Evolutionary conservation across 1,140 invertebrate species (phyloP).

Genomic region (Coelopa frigida): DNA sequence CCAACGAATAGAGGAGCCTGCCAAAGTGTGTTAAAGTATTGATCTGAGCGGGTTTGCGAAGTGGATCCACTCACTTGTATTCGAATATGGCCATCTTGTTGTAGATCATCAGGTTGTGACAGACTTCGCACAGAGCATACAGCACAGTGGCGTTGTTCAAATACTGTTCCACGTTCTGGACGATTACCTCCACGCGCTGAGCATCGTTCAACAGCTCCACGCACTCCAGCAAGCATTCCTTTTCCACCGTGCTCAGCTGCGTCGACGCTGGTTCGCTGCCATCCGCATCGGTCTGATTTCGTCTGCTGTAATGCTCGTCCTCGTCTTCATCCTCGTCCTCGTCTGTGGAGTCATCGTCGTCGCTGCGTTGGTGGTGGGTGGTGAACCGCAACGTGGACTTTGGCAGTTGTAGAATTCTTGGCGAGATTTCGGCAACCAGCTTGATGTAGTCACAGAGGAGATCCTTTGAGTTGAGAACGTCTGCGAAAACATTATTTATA

Average conservation of each 20-base stretch:
- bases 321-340: constrained; percentile 42
- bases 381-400: constrained; percentile 27
- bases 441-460: constrained; percentile 28
- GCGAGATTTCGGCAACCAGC: constrained; percentile 46
- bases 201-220: constrained; percentile 60
- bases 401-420: constrained; percentile 35
- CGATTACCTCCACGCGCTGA: constrained; percentile 54
- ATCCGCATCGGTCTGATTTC: too few relatives aligned
- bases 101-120: constrained; percentile 69
- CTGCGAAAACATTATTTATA: too few relatives aligned
- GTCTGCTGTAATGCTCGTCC: constrained; percentile 39
- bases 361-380: constrained; percentile 47
- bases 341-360: constrained; percentile 45
- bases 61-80: constrained; percentile 55
- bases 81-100: constrained; percentile 70
- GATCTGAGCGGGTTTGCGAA: too few relatives aligned
- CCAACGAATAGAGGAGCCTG: constrained; percentile 78
- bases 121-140: constrained; percentile 64
- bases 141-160: constrained; percentile 51
- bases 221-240: constrained; percentile 47
- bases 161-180: constrained; percentile 53
- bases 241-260: constrained; percentile 44
- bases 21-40: constrained; percentile 9
- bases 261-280: constrained; percentile 17
- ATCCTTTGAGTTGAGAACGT: constrained; percentile 13